These are phyloP conservation scores for Diogma glabrata DNA, from an alignment of 2,888 invertebrate genomes.

Conservation along the genomic window DNA sequence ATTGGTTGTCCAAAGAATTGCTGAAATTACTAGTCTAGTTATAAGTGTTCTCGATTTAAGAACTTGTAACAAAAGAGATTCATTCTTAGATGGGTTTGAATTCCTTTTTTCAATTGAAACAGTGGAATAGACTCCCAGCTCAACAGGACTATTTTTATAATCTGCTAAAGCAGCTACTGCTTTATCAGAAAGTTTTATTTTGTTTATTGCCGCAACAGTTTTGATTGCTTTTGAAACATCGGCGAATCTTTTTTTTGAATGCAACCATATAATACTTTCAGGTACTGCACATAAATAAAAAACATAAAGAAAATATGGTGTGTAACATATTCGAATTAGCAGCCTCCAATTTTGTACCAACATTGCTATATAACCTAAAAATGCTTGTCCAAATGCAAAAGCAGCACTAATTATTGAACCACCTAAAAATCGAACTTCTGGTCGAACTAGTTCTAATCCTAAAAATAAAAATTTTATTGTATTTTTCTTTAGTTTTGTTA, in stretches of 20 bases:
- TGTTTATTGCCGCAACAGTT: slow-evolving; percentile 47
- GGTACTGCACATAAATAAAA: slow-evolving; percentile 53
- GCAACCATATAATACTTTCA: slow-evolving; percentile 61
- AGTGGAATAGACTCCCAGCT: neutral
- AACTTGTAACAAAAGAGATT: slow-evolving; percentile 12
- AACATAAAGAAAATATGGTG: neutral
- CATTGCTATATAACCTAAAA: neutral
- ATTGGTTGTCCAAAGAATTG: slow-evolving; percentile 70
- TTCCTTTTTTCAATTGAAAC: neutral
- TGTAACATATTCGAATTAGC: neutral
- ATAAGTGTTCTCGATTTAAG: slow-evolving; percentile 22
- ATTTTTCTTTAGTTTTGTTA: too few species aligned
- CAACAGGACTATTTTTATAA: neutral
- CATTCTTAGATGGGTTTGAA: neutral
- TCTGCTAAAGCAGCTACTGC: neutral
- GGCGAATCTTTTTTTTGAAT: slow-evolving; percentile 38
- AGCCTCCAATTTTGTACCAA: neutral
- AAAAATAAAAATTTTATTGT: neutral
- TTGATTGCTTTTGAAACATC: slow-evolving; percentile 46
- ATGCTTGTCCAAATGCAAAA: neutral
- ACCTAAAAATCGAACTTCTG: neutral
- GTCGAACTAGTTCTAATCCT: neutral
- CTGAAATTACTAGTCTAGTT: slow-evolving; percentile 44
- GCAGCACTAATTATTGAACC: neutral
- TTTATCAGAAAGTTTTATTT: slow-evolving; percentile 25